phyloP scores from a whole-genome alignment of 2,888 invertebrate genomes.

The Xanthostigma xanthostigma region DNA sequence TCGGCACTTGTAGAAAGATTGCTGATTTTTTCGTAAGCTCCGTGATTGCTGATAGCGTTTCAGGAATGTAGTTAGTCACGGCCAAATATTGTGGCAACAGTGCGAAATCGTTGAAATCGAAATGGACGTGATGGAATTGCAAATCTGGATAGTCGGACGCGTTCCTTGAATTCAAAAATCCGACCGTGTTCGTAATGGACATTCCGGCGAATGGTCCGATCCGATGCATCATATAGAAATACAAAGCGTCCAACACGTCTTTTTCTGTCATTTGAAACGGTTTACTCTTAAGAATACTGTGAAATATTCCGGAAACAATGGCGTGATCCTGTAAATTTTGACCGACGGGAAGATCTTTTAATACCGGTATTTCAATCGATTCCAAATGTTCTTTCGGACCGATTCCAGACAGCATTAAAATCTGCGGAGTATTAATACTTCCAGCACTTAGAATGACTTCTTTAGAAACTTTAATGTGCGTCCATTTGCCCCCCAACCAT shows the following conservation, averaged over 20 bases:
- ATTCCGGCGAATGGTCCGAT: conserved; percentile 33
- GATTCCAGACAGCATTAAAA: conserved; percentile 53
- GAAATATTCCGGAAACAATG: conserved; percentile 18
- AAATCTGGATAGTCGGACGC: conserved; percentile 33
- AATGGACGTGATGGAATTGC: conserved; percentile 27
- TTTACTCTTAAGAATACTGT: conserved; percentile 4
- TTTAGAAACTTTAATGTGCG: conserved; percentile 29
- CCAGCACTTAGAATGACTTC: conserved; percentile 53
- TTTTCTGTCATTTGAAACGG: conserved; percentile 1
- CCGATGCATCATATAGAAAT: conserved; percentile 32
- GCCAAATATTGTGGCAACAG: not conserved
- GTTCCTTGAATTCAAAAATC: conserved; percentile 33
- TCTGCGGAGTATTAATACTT: conserved; percentile 49
- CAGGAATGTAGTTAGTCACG: not conserved
- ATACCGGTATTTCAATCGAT: conserved; percentile 23
- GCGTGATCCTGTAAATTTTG: conserved; percentile 35
- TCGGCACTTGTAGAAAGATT: too few species aligned
- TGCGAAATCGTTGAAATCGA: not conserved
- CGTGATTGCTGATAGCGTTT: not conserved
- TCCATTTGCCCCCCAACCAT: conserved; percentile 19
- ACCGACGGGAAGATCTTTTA: conserved; percentile 29
- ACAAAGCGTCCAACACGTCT: conserved; percentile 18
- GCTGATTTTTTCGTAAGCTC: too few species aligned
- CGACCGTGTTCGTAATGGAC: conserved; percentile 30
- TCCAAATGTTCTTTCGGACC: conserved; percentile 38